phyloP scores from a whole-genome alignment of 2,888 invertebrate species.

The Mythimna lalbum region DNA sequence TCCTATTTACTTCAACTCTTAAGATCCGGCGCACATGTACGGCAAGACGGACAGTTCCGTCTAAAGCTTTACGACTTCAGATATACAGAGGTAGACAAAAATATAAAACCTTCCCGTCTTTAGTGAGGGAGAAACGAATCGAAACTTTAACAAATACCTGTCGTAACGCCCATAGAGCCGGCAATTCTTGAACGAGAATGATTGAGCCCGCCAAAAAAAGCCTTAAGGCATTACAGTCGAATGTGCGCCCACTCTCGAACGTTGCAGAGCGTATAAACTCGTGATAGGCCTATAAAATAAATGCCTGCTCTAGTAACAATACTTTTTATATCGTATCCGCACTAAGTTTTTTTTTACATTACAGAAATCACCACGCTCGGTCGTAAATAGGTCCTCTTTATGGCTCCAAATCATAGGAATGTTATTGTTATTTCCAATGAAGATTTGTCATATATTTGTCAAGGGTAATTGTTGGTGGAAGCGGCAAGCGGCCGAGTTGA shows the following conservation, averaged over 20 bases:
- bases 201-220: conserved; percentile 54
- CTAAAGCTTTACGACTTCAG: conserved; percentile 55
- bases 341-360: conserved; percentile 65
- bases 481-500: conserved; percentile 38
- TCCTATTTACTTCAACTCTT: conserved; percentile 46
- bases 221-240: conserved; percentile 36
- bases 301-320: conserved; percentile 77
- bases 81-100: conserved; percentile 57
- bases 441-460: conserved; percentile 64
- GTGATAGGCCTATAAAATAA: conserved; percentile 78
- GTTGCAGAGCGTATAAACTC: conserved; percentile 69
- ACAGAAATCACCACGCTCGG: conserved; percentile 67
- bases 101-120: conserved; percentile 49
- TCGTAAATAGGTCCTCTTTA: conserved; percentile 73
- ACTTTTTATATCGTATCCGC: conserved; percentile 72
- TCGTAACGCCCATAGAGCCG: conserved; percentile 40
- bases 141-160: conserved; percentile 57
- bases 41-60: conserved; percentile 36
- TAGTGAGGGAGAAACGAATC: conserved; percentile 50
- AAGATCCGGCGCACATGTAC: conserved; percentile 41
- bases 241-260: conserved; percentile 55
- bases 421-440: conserved; percentile 70
- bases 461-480: conserved; percentile 54
- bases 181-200: conserved; percentile 56
- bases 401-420: conserved; percentile 69